Percentiles rank a stretch among this genome's conserved stretches.
Evolutionary conservation across 2,888 invertebrate genomes (phyloP).

Genomic region (Andrena flavipes): DNA sequence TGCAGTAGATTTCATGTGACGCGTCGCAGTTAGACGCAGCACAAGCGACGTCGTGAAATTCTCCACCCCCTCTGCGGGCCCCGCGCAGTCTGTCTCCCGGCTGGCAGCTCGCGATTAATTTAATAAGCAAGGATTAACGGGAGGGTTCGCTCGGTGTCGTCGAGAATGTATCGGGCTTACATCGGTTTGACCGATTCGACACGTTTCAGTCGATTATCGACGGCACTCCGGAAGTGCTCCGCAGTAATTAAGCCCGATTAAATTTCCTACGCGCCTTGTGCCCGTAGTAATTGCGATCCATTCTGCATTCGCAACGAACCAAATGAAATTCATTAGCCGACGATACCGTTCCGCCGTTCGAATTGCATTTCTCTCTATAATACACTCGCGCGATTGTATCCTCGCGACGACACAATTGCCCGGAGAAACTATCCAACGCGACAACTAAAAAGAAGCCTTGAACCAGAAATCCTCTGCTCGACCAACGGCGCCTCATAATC

Average conservation of each 20-base stretch:
- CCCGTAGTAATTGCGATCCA: constrained; percentile 69
- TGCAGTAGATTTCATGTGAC: constrained; percentile 72
- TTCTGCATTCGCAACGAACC: constrained; percentile 68
- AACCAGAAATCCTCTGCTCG: no score
- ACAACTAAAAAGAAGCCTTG: no score
- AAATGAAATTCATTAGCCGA: constrained; percentile 71
- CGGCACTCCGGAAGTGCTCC: constrained; percentile 66
- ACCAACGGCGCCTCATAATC: no score
- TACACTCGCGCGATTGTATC: constrained; percentile 13
- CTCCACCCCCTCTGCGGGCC: not conserved
- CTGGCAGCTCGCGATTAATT: constrained; percentile 67
- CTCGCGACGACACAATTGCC: constrained; percentile 8
- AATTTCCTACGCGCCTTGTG: constrained; percentile 71
- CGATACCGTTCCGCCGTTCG: constrained; percentile 46
- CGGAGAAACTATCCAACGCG: no score
- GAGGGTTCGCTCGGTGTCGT: constrained; percentile 46
- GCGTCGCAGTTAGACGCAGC: constrained; percentile 63
- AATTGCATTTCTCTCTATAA: constrained; percentile 30
- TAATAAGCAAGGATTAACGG: constrained; percentile 63
- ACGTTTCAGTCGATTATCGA: constrained; percentile 70
- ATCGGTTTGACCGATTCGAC: constrained; percentile 67
- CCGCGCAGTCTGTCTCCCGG: constrained; percentile 1
- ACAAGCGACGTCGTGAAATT: constrained; percentile 62
- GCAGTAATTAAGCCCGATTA: constrained; percentile 73
- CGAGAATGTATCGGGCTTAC: constrained; percentile 50